These are phyloP conservation scores for Buathra laborator DNA, from an alignment of 2,888 invertebrate genomes.

Conservation along the genomic window DNA sequence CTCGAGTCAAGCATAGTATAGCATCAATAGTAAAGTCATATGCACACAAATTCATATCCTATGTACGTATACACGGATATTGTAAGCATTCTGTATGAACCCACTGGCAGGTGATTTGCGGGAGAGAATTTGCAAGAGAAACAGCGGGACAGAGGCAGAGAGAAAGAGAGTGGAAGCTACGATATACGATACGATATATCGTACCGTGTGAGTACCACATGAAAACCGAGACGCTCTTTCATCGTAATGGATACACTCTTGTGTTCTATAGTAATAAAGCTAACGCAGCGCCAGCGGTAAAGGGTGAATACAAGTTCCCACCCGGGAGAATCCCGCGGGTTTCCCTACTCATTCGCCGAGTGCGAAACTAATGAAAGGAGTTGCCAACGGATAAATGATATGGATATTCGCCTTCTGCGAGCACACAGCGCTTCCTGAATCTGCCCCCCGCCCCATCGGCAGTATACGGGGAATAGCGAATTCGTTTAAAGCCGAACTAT, in stretches of 20 bases:
- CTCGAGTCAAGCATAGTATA: constrained; percentile 10
- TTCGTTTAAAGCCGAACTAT: constrained; percentile 8
- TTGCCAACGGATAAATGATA: constrained; percentile 64
- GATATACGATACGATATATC: constrained; percentile 9
- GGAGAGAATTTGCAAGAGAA: constrained; percentile 49
- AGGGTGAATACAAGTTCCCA: constrained; percentile 43
- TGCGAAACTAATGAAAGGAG: constrained; percentile 69
- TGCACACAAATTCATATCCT: constrained; percentile 40
- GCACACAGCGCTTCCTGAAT: background rate
- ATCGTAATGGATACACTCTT: constrained; percentile 52
- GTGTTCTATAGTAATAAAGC: constrained; percentile 58
- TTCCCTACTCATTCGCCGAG: constrained; percentile 60
- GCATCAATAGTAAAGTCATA: constrained; percentile 38
- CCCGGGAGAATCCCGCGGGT: constrained; percentile 49
- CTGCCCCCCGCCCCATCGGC: background rate
- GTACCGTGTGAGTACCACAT: constrained; percentile 13
- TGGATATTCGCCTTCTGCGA: constrained; percentile 37
- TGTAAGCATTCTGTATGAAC: constrained; percentile 56
- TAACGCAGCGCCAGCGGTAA: constrained; percentile 38
- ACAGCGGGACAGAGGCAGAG: background rate
- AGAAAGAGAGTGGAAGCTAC: background rate
- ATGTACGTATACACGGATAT: constrained; percentile 35
- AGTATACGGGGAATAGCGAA: background rate
- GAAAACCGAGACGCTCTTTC: constrained; percentile 56
- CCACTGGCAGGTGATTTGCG: constrained; percentile 47